Base-by-base conservation (phyloP, 2,113 vertebrate species). In the Gambusia affinis region DNA sequence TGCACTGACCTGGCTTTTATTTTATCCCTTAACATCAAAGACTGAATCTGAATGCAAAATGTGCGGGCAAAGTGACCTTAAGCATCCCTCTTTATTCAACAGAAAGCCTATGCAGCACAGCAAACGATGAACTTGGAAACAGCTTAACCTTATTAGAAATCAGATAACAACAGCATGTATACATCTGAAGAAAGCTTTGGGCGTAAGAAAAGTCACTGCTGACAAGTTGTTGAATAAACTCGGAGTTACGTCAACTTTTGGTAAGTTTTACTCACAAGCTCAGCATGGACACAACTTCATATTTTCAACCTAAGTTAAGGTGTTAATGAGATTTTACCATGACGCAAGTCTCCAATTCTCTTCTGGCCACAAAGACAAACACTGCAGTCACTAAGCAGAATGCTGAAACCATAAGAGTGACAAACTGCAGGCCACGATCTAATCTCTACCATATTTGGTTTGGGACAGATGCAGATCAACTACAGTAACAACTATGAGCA, bases 251-350 rank as follows among this genome's bases (percentile, higher is more conserved):
- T 92, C 90, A 87, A 47, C 80, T 66, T 74, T 71, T 76, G 66
- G 54, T 30, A 51, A 77, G 73, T 87, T 88, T 85, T 61, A 76
- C 81, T 65, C 69, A 35, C 71, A 66, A 67, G 57, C 74, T 82
- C 68, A 68, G 70, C 10, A 8, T n/a, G 82, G 42, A 80, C 60
- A 61, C 72, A 65, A 73, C 67, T 70, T 54, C 51, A 73, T 24
- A 47, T 73, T 78, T 84, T 78, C 69, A 65, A 80, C 60, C 35
- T 65, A 61, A 64, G 54, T 85, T 76, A 79, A 8, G 1, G 69
- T 62, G 75, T 72, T 89, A 85, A 89, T 91, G 76, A 54, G 71
- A 83, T 82, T 89, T 85, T 72, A 73, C 82, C 66, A 76, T 87
- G 75, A 86, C 70, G 66, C 67, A 80, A 71, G 77, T 76, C 47